Base-by-base conservation (phyloP, 2,888 invertebrate genomes). In the Eristalinus sepulchralis region DNA sequence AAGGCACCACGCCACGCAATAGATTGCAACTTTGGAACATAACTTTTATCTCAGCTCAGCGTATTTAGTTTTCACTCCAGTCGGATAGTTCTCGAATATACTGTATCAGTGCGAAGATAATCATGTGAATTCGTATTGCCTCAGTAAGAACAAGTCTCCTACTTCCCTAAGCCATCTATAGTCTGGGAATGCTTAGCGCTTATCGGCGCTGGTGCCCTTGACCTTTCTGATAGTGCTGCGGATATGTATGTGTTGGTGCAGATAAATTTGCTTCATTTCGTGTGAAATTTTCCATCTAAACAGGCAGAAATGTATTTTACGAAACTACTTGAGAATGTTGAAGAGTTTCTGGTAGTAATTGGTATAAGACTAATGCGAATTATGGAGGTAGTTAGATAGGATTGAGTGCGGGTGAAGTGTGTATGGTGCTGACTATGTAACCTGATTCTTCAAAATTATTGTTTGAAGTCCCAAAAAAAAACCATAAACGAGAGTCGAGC, bases 151-250 rank as follows among this genome's bases (percentile, higher is more conserved):
- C 6, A 10, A 39, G 39, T 39, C 59, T 39, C 17, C 17, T 2
- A 22, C 70, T 17, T 57, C 22, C 11, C 20, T 17, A 17, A 47
- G 47, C 47, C 47, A 53, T 33, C 62, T 33, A 33, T 72, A 47
- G 20, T 20, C 33, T 4, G 20, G 20, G 47, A 20, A 36, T 71
- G 27, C 10, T 39, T 60, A 17, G 34, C 27, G 27, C 70, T 71
- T 71, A 71, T 71, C 70, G 72, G 17, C 47, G 31, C 17, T 22
- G 17, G 27, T 72, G 33, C 62, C 72, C 72, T 72, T 72, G 72
- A 72, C 62, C 72, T 72, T 62, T 62, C 31, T 33, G 62, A 63
- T 62, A 72, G n/a, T 33, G 62, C 11, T n/a, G 6, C 47, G 17
- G 1, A 1, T 13, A 36, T 57, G 4, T 9, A 24, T 57, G 24